Conservation (phyloP, 1,140 invertebrate species). For the Delia radicum region DNA sequence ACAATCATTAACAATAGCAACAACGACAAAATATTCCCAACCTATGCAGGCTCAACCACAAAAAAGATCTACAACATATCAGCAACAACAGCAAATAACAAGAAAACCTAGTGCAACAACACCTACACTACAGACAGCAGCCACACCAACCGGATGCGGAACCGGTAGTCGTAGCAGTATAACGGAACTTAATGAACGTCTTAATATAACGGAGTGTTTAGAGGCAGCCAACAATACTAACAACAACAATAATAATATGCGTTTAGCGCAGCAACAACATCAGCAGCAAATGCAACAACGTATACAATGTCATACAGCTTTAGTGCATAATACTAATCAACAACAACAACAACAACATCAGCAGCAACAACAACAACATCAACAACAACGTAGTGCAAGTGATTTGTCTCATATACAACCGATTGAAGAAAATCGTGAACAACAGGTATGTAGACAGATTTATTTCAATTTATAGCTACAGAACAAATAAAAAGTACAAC, state of each 20-base stretch:
- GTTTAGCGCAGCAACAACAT: slow-evolving; percentile 19
- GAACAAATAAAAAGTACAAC: background rate
- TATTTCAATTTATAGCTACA: background rate
- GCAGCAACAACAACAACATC: background rate
- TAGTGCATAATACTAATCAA: slow-evolving; percentile 18
- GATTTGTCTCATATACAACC: slow-evolving; percentile 23
- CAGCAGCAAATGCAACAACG: slow-evolving; percentile 26
- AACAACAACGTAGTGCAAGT: slow-evolving; percentile 20
- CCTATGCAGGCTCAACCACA: slow-evolving; percentile 1
- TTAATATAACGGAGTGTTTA: slow-evolving; percentile 27
- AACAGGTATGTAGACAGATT: background rate
- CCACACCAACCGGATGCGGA: slow-evolving; percentile 28
- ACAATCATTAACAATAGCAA: slow-evolving; percentile 27
- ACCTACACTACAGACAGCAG: background rate
- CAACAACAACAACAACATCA: slow-evolving; percentile 14
- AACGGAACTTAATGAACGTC: slow-evolving; percentile 27
- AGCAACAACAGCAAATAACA: slow-evolving; percentile 15
- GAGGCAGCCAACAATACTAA: background rate
- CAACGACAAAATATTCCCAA: background rate
- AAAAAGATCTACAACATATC: background rate
- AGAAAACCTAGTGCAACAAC: background rate
- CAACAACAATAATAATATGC: background rate
- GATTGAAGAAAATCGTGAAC: slow-evolving; percentile 11
- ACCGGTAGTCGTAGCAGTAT: slow-evolving; percentile 28
- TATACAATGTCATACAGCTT: slow-evolving; percentile 20